phyloP scores from a whole-genome alignment of 2,888 invertebrate species.

The Cosmia trapezina region DNA sequence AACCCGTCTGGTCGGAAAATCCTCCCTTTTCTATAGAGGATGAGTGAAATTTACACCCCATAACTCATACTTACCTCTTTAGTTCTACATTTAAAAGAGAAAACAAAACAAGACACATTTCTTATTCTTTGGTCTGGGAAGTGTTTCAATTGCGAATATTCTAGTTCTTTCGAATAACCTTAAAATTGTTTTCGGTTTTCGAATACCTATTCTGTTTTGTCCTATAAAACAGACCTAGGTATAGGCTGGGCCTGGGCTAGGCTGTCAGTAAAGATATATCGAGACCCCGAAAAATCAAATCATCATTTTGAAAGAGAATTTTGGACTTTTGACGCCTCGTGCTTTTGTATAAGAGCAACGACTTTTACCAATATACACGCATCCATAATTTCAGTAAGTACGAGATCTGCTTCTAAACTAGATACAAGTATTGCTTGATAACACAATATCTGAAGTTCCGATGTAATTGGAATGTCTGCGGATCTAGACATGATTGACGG shows the following conservation, averaged over 20 bases:
- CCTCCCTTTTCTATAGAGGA: too few species aligned
- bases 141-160: background rate
- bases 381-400: background rate
- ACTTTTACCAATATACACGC: background rate
- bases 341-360: background rate
- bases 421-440: slow-evolving; percentile 9
- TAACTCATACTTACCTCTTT: too few species aligned
- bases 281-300: background rate
- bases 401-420: slow-evolving; percentile 11
- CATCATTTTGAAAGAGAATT: background rate
- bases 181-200: background rate
- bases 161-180: background rate
- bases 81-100: background rate
- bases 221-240: too few species aligned
- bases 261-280: background rate
- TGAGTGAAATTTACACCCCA: too few species aligned
- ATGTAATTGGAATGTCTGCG: slow-evolving; percentile 48
- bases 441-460: slow-evolving; percentile 34
- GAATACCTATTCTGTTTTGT: background rate
- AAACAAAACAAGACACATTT: background rate
- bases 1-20: too few species aligned
- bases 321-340: background rate
- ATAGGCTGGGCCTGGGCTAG: too few species aligned
- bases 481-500: slow-evolving; percentile 41
- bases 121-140: background rate